Conservation (phyloP, 2,888 invertebrate species). For the Nymphalis polychloros region DNA sequence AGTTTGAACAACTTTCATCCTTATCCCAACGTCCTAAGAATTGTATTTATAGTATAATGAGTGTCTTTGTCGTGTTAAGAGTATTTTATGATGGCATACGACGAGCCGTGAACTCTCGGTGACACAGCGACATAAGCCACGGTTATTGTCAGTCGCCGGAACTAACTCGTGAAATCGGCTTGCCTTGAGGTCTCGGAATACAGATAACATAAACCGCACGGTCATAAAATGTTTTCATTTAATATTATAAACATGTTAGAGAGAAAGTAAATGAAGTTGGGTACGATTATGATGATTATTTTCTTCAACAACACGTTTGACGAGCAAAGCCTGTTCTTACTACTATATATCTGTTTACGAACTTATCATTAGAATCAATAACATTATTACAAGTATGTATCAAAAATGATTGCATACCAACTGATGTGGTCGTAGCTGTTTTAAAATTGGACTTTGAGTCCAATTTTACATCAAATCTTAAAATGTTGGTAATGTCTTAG, state of each 20-base stretch:
- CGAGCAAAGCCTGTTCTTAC: too few species aligned
- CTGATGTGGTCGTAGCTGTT: too few species aligned
- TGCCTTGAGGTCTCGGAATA: conserved; percentile 64
- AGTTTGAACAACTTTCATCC: conserved; percentile 44
- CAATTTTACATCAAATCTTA: too few species aligned
- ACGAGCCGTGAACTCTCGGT: conserved; percentile 65
- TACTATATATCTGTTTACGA: too few species aligned
- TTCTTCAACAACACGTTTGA: too few species aligned
- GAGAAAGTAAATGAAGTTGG: neutral
- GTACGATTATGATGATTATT: neutral
- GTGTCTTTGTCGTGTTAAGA: conserved; percentile 54
- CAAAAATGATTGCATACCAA: too few species aligned
- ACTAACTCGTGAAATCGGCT: conserved; percentile 77
- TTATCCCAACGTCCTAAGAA: conserved; percentile 44
- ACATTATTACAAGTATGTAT: too few species aligned
- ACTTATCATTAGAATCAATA: too few species aligned
- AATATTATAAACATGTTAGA: neutral
- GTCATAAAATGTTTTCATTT: conserved; percentile 2
- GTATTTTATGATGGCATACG: conserved; percentile 68
- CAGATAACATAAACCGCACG: conserved; percentile 25
- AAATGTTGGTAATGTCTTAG: neutral
- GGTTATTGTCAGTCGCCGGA: conserved; percentile 77
- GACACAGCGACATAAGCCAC: conserved; percentile 66
- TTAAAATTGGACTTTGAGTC: too few species aligned
- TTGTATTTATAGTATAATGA: conserved; percentile 37